Base-by-base conservation (phyloP, 2,797 vertebrate genomes). In the Gila robusta region DNA sequence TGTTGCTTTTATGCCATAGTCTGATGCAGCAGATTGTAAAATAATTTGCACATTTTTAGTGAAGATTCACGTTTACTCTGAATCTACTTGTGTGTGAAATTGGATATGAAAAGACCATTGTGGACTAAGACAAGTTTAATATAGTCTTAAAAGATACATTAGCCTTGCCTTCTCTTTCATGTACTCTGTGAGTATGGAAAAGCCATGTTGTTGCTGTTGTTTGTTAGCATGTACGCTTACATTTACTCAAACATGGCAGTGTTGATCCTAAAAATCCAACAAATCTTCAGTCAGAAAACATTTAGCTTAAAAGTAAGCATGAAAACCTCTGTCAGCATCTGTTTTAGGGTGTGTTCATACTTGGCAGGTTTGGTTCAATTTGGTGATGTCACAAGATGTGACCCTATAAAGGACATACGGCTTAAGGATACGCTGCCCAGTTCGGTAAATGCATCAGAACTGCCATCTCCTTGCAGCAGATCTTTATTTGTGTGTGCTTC, bases 81-180 rank as follows among this genome's bases (percentile, higher is more conserved):
- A 86, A 72, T 92, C 59, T 7, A 83, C 87, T 90, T 89, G 87
- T 89, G 87, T 81, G 83, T 87, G 82, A 85, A 80, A 80, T 67
- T 35, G 69, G 32, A 39, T 71, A 80, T 28, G 54, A 85, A 52
- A 77, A 79, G 56, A 32, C 66, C 32, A 74, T 80, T 88, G 80
- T 35, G 72, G 80, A 85, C 82, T 86, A 88, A 89, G 84, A 64
- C 14, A 35, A 59, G 21, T 89, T 91, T 93, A 92, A 93, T 92
- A 93, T 90, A 93, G 91, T 91, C 87, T 88, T 87, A 85, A 81
- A 80, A 89, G 87, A 81, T 89, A 92, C 92, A 93, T 90, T 70
- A 23, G 28, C 81, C 6, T 79, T 35, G 71, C n/a, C 35, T 62
- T 67, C 84, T 82, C n/a, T 66, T 70, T 82, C n/a, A 64, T 67